These are phyloP conservation scores for Acipenser oxyrinchus DNA, from an alignment of 2,797 vertebrate species.

Conservation along the genomic window DNA sequence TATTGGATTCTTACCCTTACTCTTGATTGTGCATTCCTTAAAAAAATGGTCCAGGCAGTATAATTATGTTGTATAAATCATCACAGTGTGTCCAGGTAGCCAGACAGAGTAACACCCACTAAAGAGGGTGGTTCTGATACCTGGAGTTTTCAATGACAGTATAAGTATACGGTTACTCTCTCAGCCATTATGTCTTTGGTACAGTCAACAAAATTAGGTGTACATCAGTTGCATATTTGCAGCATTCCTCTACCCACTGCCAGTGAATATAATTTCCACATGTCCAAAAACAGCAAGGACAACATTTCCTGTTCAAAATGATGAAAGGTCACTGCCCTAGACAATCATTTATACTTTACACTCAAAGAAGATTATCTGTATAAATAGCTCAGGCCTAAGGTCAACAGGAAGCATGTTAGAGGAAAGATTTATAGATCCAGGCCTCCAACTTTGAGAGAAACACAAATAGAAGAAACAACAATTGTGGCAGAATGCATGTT, in stretches of 20 bases:
- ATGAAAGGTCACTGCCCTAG: constrained; percentile 11
- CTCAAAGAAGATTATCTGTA: constrained; percentile 7
- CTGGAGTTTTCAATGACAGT: constrained; percentile 5
- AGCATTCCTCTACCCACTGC: constrained; percentile 18
- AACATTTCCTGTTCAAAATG: constrained; percentile 14
- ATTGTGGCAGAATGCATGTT: neutral
- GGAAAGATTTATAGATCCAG: constrained; percentile 1
- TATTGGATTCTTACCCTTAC: neutral
- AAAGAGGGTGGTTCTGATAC: neutral
- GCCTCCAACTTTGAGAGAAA: neutral
- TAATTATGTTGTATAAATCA: neutral
- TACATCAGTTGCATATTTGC: constrained; percentile 11
- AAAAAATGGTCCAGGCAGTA: neutral
- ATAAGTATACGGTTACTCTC: constrained; percentile 5
- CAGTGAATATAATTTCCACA: constrained; percentile 21
- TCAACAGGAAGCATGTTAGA: constrained; percentile 10
- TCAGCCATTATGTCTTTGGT: constrained; percentile 7
- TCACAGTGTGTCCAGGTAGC: neutral
- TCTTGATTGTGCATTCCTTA: neutral
- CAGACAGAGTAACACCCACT: neutral
- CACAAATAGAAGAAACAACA: neutral
- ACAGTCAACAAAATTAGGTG: constrained; percentile 13
- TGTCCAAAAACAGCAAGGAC: constrained; percentile 14
- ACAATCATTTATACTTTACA: constrained; percentile 14
- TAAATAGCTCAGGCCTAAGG: constrained; percentile 10